Conservation (phyloP, 1,140 invertebrate species). For the Meloidogyne exigua region DNA sequence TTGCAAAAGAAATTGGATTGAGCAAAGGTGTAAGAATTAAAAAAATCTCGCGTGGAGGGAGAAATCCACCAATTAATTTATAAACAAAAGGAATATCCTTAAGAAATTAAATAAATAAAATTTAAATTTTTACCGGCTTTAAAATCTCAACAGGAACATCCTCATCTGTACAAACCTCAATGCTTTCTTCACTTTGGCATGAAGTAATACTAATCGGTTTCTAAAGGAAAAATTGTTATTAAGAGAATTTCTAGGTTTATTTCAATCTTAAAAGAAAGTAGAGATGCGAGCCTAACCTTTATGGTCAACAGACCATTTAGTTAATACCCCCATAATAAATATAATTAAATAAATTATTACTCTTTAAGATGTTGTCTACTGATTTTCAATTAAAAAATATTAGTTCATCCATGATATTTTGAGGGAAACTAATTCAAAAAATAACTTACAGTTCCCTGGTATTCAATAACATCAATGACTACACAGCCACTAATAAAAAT, state of each 20-base stretch:
- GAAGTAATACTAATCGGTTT: neutral
- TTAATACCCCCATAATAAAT: too few relatives aligned
- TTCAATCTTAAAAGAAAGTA: too few relatives aligned
- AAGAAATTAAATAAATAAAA: constrained; percentile 16
- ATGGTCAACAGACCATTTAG: too few relatives aligned
- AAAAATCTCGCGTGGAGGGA: constrained; percentile 14
- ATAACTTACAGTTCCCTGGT: constrained; percentile 43
- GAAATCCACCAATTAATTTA: constrained; percentile 26
- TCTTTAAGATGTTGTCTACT: too few relatives aligned
- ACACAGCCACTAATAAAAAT: constrained; percentile 43
- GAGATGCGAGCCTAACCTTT: too few relatives aligned
- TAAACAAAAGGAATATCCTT: constrained; percentile 43
- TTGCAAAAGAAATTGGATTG: constrained; percentile 34
- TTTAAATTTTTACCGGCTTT: constrained; percentile 35
- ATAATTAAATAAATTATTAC: too few relatives aligned
- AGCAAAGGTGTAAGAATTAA: constrained; percentile 41
- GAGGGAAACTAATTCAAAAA: too few relatives aligned
- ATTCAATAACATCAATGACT: constrained; percentile 40
- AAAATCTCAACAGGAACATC: constrained; percentile 26
- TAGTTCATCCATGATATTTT: too few relatives aligned
- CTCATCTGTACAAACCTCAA: neutral
- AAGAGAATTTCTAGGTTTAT: neutral
- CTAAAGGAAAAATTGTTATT: neutral
- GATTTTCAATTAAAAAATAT: too few relatives aligned
- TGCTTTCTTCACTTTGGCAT: constrained; percentile 21